Conservation (phyloP, 2,888 invertebrate genomes). For the Campaea margaritaria region DNA sequence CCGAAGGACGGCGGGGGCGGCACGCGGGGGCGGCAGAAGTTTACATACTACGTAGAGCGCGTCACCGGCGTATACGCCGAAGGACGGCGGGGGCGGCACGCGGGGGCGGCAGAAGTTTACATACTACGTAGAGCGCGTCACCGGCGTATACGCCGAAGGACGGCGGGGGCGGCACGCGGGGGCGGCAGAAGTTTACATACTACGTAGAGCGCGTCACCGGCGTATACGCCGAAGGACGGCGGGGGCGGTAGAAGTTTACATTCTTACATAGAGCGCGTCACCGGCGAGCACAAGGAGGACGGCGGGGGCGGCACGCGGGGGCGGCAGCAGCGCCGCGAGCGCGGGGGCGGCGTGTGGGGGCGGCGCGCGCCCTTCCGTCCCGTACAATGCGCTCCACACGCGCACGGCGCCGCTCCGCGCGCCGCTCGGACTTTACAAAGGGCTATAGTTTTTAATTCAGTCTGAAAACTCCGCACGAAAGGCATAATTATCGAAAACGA, state of each 20-base stretch:
- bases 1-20: constrained; percentile 18
- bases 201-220: background rate
- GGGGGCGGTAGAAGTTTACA: too few relatives aligned
- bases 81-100: constrained; percentile 9
- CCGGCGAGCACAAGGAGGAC: constrained; percentile 16
- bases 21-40: constrained; percentile 1
- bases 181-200: too few relatives aligned
- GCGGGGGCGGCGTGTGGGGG: constrained; percentile 9
- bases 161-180: constrained; percentile 10
- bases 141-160: constrained; percentile 11
- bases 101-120: too few relatives aligned
- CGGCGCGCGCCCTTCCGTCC: constrained; percentile 7
- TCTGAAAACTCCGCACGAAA: too few relatives aligned
- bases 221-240: constrained; percentile 9
- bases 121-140: background rate
- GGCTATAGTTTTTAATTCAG: background rate
- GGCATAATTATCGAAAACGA: too few relatives aligned
- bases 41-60: background rate
- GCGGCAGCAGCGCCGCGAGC: constrained; percentile 21
- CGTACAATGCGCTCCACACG: constrained; percentile 26
- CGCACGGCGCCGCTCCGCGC: constrained; percentile 32
- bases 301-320: constrained; percentile 7
- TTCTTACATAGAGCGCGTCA: background rate
- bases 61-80: constrained; percentile 8
- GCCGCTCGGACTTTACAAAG: constrained; percentile 40